A percentile compares a stretch with the other conserved stretches of the same genome.
These are phyloP conservation scores for Spialia ferax DNA, from an alignment of 2,888 invertebrate species.

Conservation along the genomic window DNA sequence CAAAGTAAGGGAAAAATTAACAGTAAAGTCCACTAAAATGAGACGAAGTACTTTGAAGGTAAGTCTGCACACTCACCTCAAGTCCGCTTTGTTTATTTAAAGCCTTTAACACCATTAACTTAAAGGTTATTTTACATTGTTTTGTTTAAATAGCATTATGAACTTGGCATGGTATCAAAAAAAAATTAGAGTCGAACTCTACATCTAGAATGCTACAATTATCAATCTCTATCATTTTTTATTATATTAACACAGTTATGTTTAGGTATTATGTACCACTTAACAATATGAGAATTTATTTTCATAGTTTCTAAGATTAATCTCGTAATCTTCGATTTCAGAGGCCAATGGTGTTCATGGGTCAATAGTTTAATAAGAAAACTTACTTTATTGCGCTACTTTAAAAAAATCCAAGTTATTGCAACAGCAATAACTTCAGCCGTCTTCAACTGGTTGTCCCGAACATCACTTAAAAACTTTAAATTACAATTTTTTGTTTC, in stretches of 20 bases:
- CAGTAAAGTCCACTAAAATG: constrained; percentile 30
- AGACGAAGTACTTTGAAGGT: constrained; percentile 56
- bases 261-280: too few species aligned
- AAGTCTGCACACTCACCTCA: constrained; percentile 45
- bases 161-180: not conserved
- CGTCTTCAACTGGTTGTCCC: constrained; percentile 70
- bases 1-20: constrained; percentile 8
- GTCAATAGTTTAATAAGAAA: constrained; percentile 35
- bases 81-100: not conserved
- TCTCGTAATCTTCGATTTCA: constrained; percentile 56
- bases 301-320: not conserved
- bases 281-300: not conserved
- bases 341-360: constrained; percentile 71
- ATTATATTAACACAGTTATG: too few species aligned
- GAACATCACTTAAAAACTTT: constrained; percentile 72
- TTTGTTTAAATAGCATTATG: too few species aligned
- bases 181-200: too few species aligned
- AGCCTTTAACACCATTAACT: too few species aligned
- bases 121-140: too few species aligned
- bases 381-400: constrained; percentile 71
- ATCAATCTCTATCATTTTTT: too few species aligned
- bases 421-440: constrained; percentile 77
- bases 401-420: constrained; percentile 80
- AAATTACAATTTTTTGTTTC: constrained; percentile 45
- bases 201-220: too few species aligned